phyloP scores from a whole-genome alignment of 2,888 invertebrate genomes.

The Drosophila suboccidentalis region DNA sequence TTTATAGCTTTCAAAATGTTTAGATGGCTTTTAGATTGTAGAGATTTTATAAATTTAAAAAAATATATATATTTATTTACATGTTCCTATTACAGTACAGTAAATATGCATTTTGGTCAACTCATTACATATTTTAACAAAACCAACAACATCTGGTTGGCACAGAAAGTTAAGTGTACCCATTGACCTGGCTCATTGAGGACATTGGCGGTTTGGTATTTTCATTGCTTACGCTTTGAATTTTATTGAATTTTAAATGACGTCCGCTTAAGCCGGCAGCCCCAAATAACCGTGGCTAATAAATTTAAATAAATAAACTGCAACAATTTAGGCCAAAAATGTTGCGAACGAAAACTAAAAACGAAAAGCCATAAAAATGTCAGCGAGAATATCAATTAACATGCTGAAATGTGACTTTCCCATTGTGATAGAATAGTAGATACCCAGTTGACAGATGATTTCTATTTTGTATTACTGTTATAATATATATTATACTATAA shows the following conservation, averaged over 20 bases:
- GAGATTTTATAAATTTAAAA: no score
- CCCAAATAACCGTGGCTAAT: constrained; percentile 58
- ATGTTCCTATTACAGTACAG: neutral
- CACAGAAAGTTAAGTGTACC: neutral
- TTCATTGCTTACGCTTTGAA: constrained; percentile 14
- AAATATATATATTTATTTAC: no score
- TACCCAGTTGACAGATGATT: neutral
- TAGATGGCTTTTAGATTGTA: no score
- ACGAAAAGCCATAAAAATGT: constrained; percentile 70
- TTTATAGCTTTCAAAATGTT: no score
- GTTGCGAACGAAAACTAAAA: constrained; percentile 32
- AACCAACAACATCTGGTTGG: neutral
- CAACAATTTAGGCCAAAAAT: constrained; percentile 38
- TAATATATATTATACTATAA: no score
- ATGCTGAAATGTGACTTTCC: neutral
- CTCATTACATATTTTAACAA: neutral
- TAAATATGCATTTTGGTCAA: neutral
- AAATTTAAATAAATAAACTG: constrained; percentile 70
- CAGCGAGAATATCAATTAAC: constrained; percentile 70
- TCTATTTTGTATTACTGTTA: neutral
- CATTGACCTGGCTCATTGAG: constrained; percentile 18
- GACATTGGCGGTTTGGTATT: constrained; percentile 6
- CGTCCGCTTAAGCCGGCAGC: constrained; percentile 33
- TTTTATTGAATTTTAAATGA: constrained; percentile 61
- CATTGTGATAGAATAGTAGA: neutral